A percentile compares a stretch with the other conserved stretches of the same genome.
phyloP scores from a whole-genome alignment of 2,797 vertebrate genomes.

The Zenarchopterus dispar region DNA sequence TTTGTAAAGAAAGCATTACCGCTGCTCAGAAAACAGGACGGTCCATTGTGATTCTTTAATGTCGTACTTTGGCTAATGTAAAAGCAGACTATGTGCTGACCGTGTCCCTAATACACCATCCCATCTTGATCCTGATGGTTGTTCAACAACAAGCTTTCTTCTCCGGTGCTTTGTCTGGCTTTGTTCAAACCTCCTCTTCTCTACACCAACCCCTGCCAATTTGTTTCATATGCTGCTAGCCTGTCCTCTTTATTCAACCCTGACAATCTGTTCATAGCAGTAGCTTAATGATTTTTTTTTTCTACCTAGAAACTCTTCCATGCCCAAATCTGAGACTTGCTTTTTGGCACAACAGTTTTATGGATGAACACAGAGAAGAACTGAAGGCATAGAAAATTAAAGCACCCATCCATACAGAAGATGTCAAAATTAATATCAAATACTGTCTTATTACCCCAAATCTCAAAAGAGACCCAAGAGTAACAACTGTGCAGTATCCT shows the following conservation, averaged over 20 bases:
- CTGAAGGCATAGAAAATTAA: conserved; percentile 37
- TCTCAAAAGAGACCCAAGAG: conserved; percentile 62
- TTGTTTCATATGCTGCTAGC: conserved; percentile 64
- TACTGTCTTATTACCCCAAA: conserved; percentile 55
- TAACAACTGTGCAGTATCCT: conserved; percentile 68
- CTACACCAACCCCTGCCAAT: conserved; percentile 56
- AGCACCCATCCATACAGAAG: conserved; percentile 28
- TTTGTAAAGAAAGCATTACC: conserved; percentile 15
- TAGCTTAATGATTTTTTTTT: conserved; percentile 62
- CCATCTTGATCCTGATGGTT: conserved; percentile 36
- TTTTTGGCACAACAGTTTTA: conserved; percentile 33
- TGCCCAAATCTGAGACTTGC: conserved; percentile 47
- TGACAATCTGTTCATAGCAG: conserved; percentile 69
- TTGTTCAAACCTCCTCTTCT: conserved; percentile 56
- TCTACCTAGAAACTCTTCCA: conserved; percentile 52
- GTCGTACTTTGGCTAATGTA: conserved; percentile 34
- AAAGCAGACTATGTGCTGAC: conserved; percentile 19
- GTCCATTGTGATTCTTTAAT: conserved; percentile 25
- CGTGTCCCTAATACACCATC: conserved; percentile 20
- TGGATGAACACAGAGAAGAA: conserved; percentile 31
- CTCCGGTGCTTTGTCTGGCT: conserved; percentile 49
- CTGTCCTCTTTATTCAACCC: conserved; percentile 68
- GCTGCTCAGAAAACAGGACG: conserved; percentile 15
- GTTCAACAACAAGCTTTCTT: conserved; percentile 56
- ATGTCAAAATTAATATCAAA: conserved; percentile 59